These are phyloP conservation scores for Schizaphis graminum DNA, from an alignment of 2,888 invertebrate species.

Conservation along the genomic window DNA sequence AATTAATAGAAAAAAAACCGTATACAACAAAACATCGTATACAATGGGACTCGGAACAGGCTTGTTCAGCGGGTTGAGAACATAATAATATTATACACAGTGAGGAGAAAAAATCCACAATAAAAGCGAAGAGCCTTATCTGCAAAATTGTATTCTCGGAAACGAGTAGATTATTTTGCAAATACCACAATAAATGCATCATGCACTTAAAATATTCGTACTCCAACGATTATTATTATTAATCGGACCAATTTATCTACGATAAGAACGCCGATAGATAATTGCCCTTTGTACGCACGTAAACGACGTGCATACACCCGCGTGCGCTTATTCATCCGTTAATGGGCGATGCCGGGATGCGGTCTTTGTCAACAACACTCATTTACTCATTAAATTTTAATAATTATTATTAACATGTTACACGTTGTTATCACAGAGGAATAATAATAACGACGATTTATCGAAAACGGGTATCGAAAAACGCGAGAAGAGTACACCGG, in stretches of 20 bases:
- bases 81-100: not conserved
- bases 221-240: constrained; percentile 35
- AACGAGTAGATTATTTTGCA: constrained; percentile 28
- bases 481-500: not conserved
- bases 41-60: not conserved
- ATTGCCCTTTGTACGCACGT: constrained; percentile 26
- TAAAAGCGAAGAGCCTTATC: constrained; percentile 23
- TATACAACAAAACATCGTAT: not conserved
- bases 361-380: not conserved
- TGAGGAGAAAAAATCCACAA: not conserved
- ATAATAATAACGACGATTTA: not conserved
- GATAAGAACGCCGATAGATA: constrained; percentile 7
- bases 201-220: constrained; percentile 31
- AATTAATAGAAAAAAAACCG: constrained; percentile 12
- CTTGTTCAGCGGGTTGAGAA: constrained; percentile 45
- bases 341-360: not conserved
- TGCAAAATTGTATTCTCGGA: constrained; percentile 33
- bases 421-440: not conserved
- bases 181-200: constrained; percentile 42
- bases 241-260: constrained; percentile 29
- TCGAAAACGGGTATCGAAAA: not conserved
- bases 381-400: not conserved
- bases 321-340: not conserved
- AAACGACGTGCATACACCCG: not conserved
- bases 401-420: not conserved